Percentiles rank a stretch among this genome's conserved stretches.
Evolutionary conservation across 2,888 invertebrate species (phyloP).

Genomic region (Drosophila quinaria): DNA sequence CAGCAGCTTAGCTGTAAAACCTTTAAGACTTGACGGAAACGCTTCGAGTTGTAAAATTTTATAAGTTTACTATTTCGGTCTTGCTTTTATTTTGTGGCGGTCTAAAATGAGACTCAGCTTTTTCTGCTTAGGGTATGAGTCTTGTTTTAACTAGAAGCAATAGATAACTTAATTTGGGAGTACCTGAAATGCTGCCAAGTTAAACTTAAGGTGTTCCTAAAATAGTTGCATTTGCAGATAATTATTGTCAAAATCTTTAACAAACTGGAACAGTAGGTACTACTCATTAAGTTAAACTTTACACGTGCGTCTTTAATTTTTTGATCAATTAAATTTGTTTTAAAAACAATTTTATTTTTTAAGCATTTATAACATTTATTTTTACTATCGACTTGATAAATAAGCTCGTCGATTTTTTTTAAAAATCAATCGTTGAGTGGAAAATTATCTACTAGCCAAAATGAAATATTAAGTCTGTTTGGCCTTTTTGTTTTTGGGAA

Average conservation of each 20-base stretch:
- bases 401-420: too few relatives aligned
- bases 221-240: neutral
- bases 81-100: conserved; percentile 57
- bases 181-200: neutral
- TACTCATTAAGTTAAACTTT: too few relatives aligned
- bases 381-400: too few relatives aligned
- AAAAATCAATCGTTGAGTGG: too few relatives aligned
- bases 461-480: too few relatives aligned
- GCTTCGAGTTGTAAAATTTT: conserved; percentile 74
- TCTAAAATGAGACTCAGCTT: conserved; percentile 35
- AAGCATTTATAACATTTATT: too few relatives aligned
- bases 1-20: conserved; percentile 75
- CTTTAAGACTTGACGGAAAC: conserved; percentile 76
- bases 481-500: too few relatives aligned
- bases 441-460: too few relatives aligned
- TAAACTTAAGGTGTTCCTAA: neutral
- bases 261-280: neutral
- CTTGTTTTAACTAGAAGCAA: conserved; percentile 16
- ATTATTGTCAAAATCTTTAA: neutral
- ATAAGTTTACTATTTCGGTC: conserved; percentile 66
- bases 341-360: too few relatives aligned
- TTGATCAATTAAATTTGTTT: neutral
- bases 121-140: neutral
- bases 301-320: neutral
- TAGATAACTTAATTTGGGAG: conserved; percentile 4